A percentile compares a stretch with the other conserved stretches of the same genome.
phyloP scores from a whole-genome alignment of 1,140 invertebrate species.

The Drosophila pectinifera region DNA sequence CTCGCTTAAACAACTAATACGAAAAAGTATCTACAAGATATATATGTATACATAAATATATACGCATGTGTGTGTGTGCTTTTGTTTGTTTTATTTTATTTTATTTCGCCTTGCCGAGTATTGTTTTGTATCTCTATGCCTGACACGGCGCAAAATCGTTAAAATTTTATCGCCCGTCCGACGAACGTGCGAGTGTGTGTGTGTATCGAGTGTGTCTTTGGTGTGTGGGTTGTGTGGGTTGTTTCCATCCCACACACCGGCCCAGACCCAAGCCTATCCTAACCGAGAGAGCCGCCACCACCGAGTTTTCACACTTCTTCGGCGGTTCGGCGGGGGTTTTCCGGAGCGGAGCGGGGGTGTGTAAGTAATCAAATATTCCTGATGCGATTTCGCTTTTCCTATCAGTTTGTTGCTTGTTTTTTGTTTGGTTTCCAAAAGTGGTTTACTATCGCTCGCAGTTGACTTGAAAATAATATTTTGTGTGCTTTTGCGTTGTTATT shows the following conservation, averaged over 20 bases:
- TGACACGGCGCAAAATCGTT: conserved; percentile 81
- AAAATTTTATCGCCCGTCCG: conserved; percentile 78
- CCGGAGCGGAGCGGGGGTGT: too few species aligned
- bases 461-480: conserved; percentile 20
- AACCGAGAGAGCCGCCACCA: conserved; percentile 38
- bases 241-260: not conserved
- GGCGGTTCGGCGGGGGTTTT: conserved; percentile 24
- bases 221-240: conserved; percentile 5
- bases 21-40: conserved; percentile 64
- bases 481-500: not conserved
- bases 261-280: conserved; percentile 10
- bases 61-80: conserved; percentile 39
- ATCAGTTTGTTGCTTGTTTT: conserved; percentile 24
- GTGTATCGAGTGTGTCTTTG: conserved; percentile 34
- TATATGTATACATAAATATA: conserved; percentile 51
- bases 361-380: conserved; percentile 63
- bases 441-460: conserved; percentile 17
- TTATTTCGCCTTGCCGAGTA: conserved; percentile 38
- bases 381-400: conserved; percentile 52
- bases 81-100: conserved; percentile 38
- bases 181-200: conserved; percentile 55
- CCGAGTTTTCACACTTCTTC: conserved; percentile 54
- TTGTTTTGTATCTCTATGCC: conserved; percentile 79
- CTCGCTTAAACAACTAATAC: conserved; percentile 60
- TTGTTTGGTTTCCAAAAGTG: too few species aligned